Evolutionary conservation across 2,888 invertebrate species (phyloP).

Genomic region (Malachius bipustulatus): DNA sequence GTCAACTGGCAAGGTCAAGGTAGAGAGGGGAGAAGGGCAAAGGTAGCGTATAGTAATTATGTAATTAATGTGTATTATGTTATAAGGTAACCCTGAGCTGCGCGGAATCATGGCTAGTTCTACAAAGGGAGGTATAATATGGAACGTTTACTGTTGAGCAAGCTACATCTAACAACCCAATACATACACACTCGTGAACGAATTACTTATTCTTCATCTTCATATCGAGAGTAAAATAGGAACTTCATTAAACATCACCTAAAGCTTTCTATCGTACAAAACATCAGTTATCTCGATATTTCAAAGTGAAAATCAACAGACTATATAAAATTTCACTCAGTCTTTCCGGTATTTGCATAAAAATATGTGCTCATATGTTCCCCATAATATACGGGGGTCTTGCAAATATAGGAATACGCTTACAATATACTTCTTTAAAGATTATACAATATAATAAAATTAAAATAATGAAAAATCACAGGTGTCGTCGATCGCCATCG

Average conservation of each 20-base stretch:
- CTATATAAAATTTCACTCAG: conserved; percentile 43
- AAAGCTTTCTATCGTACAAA: conserved; percentile 40
- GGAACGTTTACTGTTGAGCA: conserved; percentile 37
- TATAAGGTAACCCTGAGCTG: conserved; percentile 29
- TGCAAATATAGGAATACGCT: conserved; percentile 35
- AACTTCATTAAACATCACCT: conserved; percentile 42
- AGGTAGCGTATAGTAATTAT: too few species aligned
- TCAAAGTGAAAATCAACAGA: conserved; percentile 40
- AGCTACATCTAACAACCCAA: conserved; percentile 39
- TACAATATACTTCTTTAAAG: conserved; percentile 28
- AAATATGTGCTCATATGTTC: conserved; percentile 40
- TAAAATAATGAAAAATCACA: conserved; percentile 41
- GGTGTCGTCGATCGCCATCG: conserved; percentile 41
- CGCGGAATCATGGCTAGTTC: conserved; percentile 37
- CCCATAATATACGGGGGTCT: conserved; percentile 37
- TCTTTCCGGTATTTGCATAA: conserved; percentile 43
- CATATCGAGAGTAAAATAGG: conserved; percentile 41
- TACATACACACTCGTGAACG: conserved; percentile 37
- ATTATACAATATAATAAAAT: conserved; percentile 32
- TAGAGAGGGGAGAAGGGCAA: too few species aligned
- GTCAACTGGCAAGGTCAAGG: too few species aligned
- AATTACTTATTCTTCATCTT: conserved; percentile 26
- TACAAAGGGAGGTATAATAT: too few species aligned
- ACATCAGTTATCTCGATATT: conserved; percentile 38
- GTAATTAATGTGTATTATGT: too few species aligned